phyloP scores from a whole-genome alignment of 2,113 vertebrate genomes.

The Ploceus nigricollis region DNA sequence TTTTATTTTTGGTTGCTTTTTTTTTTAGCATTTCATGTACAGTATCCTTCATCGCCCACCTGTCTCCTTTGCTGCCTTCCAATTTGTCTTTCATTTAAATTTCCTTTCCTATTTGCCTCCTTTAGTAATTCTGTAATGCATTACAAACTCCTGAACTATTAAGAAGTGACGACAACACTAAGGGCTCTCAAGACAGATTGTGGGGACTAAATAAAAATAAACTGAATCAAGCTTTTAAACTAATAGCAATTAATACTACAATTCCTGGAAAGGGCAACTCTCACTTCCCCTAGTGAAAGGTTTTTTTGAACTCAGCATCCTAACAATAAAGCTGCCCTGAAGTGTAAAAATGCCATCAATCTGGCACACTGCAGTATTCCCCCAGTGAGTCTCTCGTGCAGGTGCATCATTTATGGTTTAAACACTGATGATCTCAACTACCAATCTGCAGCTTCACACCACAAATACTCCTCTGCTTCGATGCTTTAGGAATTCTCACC shows the following conservation, averaged over 20 bases:
- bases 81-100: not conserved
- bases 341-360: not conserved
- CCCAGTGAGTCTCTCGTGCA: not conserved
- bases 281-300: not conserved
- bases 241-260: not conserved
- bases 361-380: not conserved
- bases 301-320: not conserved
- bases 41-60: not conserved
- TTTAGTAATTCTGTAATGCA: not conserved
- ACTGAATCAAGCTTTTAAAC: not conserved
- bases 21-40: not conserved
- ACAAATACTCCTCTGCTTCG: constrained; percentile 14
- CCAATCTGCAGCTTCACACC: not conserved
- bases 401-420: not conserved
- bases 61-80: not conserved
- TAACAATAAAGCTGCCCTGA: not conserved
- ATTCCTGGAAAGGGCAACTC: not conserved
- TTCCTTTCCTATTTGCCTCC: not conserved
- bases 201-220: not conserved
- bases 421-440: not conserved
- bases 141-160: not conserved
- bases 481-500: constrained; percentile 13
- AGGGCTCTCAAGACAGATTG: not conserved
- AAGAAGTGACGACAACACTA: not conserved
- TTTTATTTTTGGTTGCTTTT: not conserved